Evolutionary conservation across 2,113 vertebrate species (phyloP), one percentile per base, ranked within the genome.

Genomic region (Trematocara unimaculatum): DNA sequence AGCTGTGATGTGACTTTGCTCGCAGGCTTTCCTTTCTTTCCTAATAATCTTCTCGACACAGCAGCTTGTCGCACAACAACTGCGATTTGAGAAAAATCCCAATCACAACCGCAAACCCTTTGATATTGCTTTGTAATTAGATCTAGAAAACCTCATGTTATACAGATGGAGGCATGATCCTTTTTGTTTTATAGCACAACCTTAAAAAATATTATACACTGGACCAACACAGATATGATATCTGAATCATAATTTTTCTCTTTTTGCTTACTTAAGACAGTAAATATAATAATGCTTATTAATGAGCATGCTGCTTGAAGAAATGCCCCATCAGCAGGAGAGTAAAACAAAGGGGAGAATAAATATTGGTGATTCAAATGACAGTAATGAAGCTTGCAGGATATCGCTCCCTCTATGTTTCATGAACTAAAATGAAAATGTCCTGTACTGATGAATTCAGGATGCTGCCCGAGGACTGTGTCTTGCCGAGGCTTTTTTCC

Each of bases 341-440:
- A 38, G 10, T 15, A 17, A 90, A 89, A 83, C 81, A 67, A 51
- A 5, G 70, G 42, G 85, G 3, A 84, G 87, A 87, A 87, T 81
- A 79, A 91, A 89, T 83, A 74, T 47, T n/a, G 53, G 11, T 31
- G 62, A 58, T 85, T 94, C 81, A 51, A 8, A 13, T 90, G 84
- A 92, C 89, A 86, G 84, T 12, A 51, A 40, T 81, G 82, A 1
- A 83, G 88, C 78, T 85, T 53, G 40, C 91, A 81, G 35, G 38
- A 45, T 29, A 79, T 74, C 54, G 81, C 51, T 74, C 26, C 40
- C n/a, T 85, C 51, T 70, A 53, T 77, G 77, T 60, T 42, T n/a
- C 29, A 82, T 77, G n/a, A 89, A 83, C 82, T 51, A 38, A 91
- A 92, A 88, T 54, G 11, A 78, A 91, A 89, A 90, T 45, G 74